Evolutionary conservation across 2,888 invertebrate species (phyloP).

Genomic region (Melipona beecheii): DNA sequence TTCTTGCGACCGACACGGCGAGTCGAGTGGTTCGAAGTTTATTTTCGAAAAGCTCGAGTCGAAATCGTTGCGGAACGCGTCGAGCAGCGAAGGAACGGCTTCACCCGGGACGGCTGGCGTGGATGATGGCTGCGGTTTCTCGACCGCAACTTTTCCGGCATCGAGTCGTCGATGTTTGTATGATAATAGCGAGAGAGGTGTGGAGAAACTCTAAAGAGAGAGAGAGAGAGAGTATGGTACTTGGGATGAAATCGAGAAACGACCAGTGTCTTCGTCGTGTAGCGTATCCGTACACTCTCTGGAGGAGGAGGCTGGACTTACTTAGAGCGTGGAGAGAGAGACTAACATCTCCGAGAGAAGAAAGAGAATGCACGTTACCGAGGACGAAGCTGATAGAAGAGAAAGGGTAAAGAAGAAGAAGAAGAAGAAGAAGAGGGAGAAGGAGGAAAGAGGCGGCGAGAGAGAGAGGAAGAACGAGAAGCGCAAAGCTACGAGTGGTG

Average conservation of each 20-base stretch:
- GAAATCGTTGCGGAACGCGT: not conserved
- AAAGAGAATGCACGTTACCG: conserved; percentile 23
- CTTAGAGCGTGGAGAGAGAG: conserved; percentile 31
- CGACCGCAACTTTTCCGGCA: conserved; percentile 80
- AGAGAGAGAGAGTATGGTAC: conserved; percentile 60
- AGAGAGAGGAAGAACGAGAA: conserved; percentile 37
- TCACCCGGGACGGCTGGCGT: conserved; percentile 72
- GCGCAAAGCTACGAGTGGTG: conserved; percentile 16
- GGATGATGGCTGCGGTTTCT: conserved; percentile 76
- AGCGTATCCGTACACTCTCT: conserved; percentile 37
- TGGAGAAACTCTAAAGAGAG: conserved; percentile 76
- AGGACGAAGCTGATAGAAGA: conserved; percentile 38
- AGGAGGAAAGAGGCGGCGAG: not conserved
- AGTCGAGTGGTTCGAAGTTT: not conserved
- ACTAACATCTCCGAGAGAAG: conserved; percentile 31
- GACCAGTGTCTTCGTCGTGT: conserved; percentile 24
- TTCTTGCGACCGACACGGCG: not conserved
- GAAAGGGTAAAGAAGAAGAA: conserved; percentile 9
- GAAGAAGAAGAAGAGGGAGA: conserved; percentile 17
- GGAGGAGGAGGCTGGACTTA: conserved; percentile 35
- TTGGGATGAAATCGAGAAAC: conserved; percentile 57
- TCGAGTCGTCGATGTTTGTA: conserved; percentile 81
- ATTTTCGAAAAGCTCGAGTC: not conserved
- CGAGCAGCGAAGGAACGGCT: conserved; percentile 26
- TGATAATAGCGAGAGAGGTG: conserved; percentile 83